phyloP scores from a whole-genome alignment of 2,888 invertebrate species.

The Nezara viridula region DNA sequence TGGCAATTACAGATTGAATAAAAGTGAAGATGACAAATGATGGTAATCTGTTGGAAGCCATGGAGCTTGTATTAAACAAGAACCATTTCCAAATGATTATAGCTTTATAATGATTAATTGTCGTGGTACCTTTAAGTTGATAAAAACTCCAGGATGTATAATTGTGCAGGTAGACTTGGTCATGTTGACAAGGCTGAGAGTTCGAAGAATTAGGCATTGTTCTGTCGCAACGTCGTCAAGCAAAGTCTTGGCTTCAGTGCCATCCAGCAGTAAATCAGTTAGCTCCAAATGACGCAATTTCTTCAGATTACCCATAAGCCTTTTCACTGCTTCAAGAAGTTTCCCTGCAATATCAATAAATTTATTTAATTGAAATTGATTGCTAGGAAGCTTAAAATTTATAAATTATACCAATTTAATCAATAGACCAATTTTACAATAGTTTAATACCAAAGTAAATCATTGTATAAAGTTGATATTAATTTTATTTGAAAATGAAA shows the following conservation, averaged over 20 bases:
- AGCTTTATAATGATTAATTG: neutral
- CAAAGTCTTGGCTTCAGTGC: constrained; percentile 78
- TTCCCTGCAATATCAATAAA: constrained; percentile 70
- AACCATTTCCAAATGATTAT: neutral
- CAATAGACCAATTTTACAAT: constrained; percentile 11
- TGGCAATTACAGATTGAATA: neutral
- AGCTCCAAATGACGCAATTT: constrained; percentile 77
- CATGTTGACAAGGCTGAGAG: constrained; percentile 80
- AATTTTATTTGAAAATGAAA: too few species aligned
- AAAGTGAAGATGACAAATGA: neutral
- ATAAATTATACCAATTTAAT: neutral
- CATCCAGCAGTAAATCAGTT: constrained; percentile 81
- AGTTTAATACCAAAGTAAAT: neutral
- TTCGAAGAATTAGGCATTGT: constrained; percentile 76
- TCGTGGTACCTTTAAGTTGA: constrained; percentile 75
- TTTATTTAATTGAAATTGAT: too few species aligned
- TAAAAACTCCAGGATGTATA: constrained; percentile 81
- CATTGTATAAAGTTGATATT: neutral
- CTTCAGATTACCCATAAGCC: constrained; percentile 77
- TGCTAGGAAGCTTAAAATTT: neutral
- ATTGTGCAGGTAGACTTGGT: constrained; percentile 79
- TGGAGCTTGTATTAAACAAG: neutral
- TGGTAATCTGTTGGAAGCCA: neutral
- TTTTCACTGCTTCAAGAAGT: constrained; percentile 76
- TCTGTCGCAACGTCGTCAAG: constrained; percentile 80